These are phyloP conservation scores for Actinopyga echinites DNA, from an alignment of 53 echinoderm and acorn worm genomes.

Conservation along the genomic window DNA sequence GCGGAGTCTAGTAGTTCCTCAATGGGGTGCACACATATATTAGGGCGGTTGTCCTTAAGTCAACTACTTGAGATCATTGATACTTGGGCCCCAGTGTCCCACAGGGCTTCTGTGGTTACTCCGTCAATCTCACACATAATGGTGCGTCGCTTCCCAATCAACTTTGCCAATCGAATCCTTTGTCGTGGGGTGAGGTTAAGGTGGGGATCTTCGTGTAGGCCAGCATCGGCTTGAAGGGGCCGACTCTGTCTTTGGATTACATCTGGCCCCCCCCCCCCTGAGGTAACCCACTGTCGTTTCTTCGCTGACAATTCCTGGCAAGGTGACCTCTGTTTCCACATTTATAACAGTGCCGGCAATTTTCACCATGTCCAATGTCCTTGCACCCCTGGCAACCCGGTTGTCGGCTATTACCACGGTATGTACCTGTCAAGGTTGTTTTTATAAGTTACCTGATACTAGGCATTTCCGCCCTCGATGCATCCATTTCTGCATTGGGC, in stretches of 20 bases:
- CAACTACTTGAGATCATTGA: conserved; percentile 59
- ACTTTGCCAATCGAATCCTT: conserved; percentile 1
- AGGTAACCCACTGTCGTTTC: no score
- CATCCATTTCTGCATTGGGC: no score
- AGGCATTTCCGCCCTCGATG: background rate
- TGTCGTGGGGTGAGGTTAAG: background rate
- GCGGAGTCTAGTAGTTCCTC: conserved; percentile 27
- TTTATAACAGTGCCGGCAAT: conserved; percentile 35
- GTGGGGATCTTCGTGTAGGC: no score
- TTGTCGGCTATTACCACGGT: no score
- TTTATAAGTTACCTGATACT: background rate
- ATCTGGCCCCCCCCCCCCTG: no score
- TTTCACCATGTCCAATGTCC: background rate
- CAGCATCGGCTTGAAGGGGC: no score
- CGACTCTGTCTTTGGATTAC: no score
- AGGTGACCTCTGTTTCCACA: background rate
- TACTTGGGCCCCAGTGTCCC: conserved; percentile 69
- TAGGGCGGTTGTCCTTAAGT: conserved; percentile 16
- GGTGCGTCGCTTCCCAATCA: conserved; percentile 59
- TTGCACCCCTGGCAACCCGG: background rate
- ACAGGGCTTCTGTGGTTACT: conserved; percentile 39
- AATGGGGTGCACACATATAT: conserved; percentile 31
- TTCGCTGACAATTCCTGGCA: no score
- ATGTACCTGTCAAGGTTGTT: background rate
- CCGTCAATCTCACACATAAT: conserved; percentile 48